Evolutionary conservation across 2,888 invertebrate species (phyloP).

Genomic region (Tachina grossa): DNA sequence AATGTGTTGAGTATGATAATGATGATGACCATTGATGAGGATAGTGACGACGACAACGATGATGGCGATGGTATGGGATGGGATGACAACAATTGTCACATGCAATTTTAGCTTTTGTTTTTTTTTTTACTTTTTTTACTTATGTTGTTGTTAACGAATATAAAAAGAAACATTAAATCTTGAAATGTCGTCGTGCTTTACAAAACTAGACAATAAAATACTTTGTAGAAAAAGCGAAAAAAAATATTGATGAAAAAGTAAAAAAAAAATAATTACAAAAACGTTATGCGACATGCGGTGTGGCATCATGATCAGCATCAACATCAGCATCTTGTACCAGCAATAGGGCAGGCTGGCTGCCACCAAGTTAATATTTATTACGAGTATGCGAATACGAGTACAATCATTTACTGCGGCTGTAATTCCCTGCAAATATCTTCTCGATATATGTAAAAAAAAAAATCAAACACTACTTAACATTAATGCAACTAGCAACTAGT

Average conservation of each 20-base stretch:
- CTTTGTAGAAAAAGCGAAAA: slow-evolving; percentile 35
- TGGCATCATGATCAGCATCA: slow-evolving; percentile 70
- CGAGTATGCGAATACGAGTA: slow-evolving; percentile 38
- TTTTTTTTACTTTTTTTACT: background rate
- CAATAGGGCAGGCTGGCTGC: slow-evolving; percentile 43
- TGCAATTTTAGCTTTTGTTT: slow-evolving; percentile 35
- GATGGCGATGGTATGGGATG: slow-evolving; percentile 56
- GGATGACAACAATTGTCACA: slow-evolving; percentile 66
- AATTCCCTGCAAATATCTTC: slow-evolving; percentile 41
- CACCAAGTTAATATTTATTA: slow-evolving; percentile 59
- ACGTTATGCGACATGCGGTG: slow-evolving; percentile 73
- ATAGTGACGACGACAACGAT: slow-evolving; percentile 33
- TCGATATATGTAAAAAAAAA: slow-evolving; percentile 17
- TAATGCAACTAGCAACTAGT: slow-evolving; percentile 67
- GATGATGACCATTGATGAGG: slow-evolving; percentile 28
- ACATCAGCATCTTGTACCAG: slow-evolving; percentile 27
- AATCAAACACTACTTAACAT: slow-evolving; percentile 60
- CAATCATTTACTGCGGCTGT: slow-evolving; percentile 10
- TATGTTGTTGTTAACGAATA: slow-evolving; percentile 28
- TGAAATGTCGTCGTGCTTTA: slow-evolving; percentile 68
- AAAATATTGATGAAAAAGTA: slow-evolving; percentile 43
- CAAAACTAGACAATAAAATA: slow-evolving; percentile 63
- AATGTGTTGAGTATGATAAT: slow-evolving; percentile 43
- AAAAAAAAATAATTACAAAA: slow-evolving; percentile 53
- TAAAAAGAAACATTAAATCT: slow-evolving; percentile 67